Conservation (phyloP, 2,888 invertebrate species). For the Pristionchus japonicus region DNA sequence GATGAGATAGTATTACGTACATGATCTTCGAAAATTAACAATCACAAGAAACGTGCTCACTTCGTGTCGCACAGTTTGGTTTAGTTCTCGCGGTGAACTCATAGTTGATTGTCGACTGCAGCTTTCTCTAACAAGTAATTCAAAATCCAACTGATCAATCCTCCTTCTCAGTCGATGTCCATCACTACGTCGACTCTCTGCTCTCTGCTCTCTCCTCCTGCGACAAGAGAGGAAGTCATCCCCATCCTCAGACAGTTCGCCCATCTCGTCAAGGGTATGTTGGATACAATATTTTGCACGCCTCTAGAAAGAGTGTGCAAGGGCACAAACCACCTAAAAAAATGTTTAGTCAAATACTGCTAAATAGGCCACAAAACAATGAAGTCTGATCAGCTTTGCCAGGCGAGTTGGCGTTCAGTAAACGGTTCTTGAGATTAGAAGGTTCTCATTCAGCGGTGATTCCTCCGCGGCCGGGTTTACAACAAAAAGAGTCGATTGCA, state of each 20-base stretch:
- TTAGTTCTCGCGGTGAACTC: not conserved
- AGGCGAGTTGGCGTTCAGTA: too few species aligned
- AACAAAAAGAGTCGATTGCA: too few species aligned
- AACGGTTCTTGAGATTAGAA: too few species aligned
- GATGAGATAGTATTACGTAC: not conserved
- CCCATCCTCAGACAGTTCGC: constrained; percentile 38
- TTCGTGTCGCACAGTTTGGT: not conserved
- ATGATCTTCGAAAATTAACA: not conserved
- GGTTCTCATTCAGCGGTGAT: not conserved
- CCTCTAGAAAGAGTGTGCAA: too few species aligned
- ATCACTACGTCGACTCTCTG: constrained; percentile 5
- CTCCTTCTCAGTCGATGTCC: constrained; percentile 32
- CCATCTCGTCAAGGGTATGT: constrained; percentile 5
- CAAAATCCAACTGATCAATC: too few species aligned
- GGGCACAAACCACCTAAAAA: too few species aligned
- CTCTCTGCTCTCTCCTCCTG: constrained; percentile 4
- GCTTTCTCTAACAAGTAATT: too few species aligned
- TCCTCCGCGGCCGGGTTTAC: too few species aligned
- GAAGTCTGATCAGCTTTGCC: too few species aligned
- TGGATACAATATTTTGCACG: not conserved
- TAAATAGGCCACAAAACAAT: too few species aligned
- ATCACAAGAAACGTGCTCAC: not conserved
- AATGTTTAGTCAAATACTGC: too few species aligned
- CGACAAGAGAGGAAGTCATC: not conserved
- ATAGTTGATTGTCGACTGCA: not conserved